phyloP scores from a whole-genome alignment of 2,888 invertebrate species.

The Peribatodes rhomboidaria region DNA sequence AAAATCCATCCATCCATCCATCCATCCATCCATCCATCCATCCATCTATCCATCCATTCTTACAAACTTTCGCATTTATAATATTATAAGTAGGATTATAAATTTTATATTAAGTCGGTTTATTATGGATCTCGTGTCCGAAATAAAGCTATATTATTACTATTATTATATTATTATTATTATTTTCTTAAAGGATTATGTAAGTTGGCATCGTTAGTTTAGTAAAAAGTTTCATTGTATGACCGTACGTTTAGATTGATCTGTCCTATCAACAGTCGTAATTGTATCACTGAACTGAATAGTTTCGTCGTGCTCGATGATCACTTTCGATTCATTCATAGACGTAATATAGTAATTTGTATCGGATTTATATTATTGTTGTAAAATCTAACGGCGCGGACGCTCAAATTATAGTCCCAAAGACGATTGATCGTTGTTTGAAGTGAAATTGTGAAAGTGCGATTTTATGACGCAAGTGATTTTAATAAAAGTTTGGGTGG shows the following conservation, averaged over 20 bases:
- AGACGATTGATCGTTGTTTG: constrained; percentile 35
- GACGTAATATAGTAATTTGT: constrained; percentile 32
- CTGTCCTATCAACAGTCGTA: not conserved
- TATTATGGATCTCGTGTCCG: too few relatives aligned
- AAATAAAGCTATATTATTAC: too few relatives aligned
- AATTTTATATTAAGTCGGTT: too few relatives aligned
- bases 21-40: too few relatives aligned
- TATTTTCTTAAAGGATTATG: not conserved
- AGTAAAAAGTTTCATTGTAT: too few relatives aligned
- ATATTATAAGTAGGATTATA: too few relatives aligned
- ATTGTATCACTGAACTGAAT: constrained; percentile 7
- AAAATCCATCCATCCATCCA: too few relatives aligned
- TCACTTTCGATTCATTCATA: constrained; percentile 37
- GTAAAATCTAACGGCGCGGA: constrained; percentile 32
- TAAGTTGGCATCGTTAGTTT: too few relatives aligned
- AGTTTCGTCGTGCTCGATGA: constrained; percentile 21
- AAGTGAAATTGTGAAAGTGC: constrained; percentile 47
- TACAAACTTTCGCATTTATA: too few relatives aligned
- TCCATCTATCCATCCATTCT: too few relatives aligned
- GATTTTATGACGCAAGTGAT: constrained; percentile 36
- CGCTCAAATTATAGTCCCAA: constrained; percentile 30
- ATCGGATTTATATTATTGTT: constrained; percentile 28
- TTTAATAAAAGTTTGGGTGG: constrained; percentile 39
- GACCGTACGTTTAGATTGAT: too few relatives aligned
- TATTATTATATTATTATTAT: too few relatives aligned